Percentiles rank a stretch among this genome's conserved stretches.
These are phyloP conservation scores for Lacerta viridis DNA, from an alignment of 2,797 vertebrate genomes.

Conservation along the genomic window DNA sequence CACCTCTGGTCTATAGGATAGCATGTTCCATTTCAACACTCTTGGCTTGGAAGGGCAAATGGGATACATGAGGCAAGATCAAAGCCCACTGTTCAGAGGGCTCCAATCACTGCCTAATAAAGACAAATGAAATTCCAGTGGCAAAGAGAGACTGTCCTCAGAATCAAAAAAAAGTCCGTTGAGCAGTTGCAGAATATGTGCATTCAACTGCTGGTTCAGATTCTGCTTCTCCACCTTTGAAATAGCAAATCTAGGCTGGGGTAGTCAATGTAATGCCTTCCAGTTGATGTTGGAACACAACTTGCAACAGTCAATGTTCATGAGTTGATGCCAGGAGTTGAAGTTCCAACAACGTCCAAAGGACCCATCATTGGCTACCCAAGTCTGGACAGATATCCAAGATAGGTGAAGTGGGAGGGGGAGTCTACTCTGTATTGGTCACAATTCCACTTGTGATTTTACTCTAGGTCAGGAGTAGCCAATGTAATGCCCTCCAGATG, in stretches of 20 bases:
- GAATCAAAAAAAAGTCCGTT: slow-evolving; percentile 79
- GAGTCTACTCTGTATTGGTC: not conserved
- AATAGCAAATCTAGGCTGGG: slow-evolving; percentile 71
- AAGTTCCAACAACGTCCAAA: not conserved
- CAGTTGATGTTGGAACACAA: too few species aligned
- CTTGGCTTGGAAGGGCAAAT: slow-evolving; percentile 47
- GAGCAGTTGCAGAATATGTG: slow-evolving; percentile 77
- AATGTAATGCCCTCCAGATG: too few species aligned
- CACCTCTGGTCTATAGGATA: slow-evolving; percentile 48
- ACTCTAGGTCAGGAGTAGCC: slow-evolving; percentile 55
- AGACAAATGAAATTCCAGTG: slow-evolving; percentile 79
- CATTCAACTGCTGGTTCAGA: slow-evolving; percentile 76
- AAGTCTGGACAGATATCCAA: too few species aligned
- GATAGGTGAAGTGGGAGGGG: not conserved
- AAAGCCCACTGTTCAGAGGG: slow-evolving; percentile 66
- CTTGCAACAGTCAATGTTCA: too few species aligned
- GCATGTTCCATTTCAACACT: slow-evolving; percentile 57
- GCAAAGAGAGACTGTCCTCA: slow-evolving; percentile 74
- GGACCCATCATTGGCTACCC: not conserved
- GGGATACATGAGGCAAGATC: slow-evolving; percentile 66
- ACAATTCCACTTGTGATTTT: too few species aligned
- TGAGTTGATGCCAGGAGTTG: not conserved
- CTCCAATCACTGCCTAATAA: slow-evolving; percentile 76
- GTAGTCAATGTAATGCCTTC: too few species aligned
- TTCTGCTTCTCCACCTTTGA: slow-evolving; percentile 73